Conservation (phyloP, 2,888 invertebrate genomes). For the Oxyscelio sp. region DNA sequence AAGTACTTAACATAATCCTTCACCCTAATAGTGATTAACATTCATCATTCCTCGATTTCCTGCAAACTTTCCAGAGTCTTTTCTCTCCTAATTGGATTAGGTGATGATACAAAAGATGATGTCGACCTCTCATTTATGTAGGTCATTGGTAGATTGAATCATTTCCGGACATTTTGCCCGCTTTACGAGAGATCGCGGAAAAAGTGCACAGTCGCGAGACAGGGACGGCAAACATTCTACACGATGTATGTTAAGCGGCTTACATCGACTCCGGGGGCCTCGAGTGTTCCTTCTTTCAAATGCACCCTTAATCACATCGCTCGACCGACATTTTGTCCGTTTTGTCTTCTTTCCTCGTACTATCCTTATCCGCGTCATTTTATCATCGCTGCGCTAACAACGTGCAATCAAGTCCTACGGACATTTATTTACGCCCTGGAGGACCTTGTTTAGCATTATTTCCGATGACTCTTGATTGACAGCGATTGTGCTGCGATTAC, state of each 20-base stretch:
- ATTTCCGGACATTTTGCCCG: constrained; percentile 55
- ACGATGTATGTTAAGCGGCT: constrained; percentile 75
- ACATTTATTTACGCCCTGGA: background rate
- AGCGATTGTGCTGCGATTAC: no score
- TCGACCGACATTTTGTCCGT: constrained; percentile 74
- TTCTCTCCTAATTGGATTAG: constrained; percentile 25
- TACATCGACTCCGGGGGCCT: constrained; percentile 60
- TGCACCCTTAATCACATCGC: constrained; percentile 75
- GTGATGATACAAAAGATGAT: constrained; percentile 33
- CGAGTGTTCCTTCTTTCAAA: constrained; percentile 73
- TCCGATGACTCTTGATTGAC: background rate
- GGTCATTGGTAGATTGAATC: constrained; percentile 67
- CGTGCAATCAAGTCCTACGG: background rate
- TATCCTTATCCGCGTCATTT: constrained; percentile 47
- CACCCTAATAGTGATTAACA: constrained; percentile 30
- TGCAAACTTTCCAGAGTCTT: background rate
- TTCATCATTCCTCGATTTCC: constrained; percentile 7
- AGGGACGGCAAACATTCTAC: constrained; percentile 68
- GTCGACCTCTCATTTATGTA: constrained; percentile 29
- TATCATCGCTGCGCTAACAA: constrained; percentile 8
- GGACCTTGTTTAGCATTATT: constrained; percentile 3
- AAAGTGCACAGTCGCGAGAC: constrained; percentile 61
- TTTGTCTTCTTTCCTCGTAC: constrained; percentile 58
- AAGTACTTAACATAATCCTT: constrained; percentile 23
- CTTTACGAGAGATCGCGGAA: constrained; percentile 40